Base-by-base conservation (phyloP, 2,797 vertebrate species). In the Hypotaenidia philippensis region DNA sequence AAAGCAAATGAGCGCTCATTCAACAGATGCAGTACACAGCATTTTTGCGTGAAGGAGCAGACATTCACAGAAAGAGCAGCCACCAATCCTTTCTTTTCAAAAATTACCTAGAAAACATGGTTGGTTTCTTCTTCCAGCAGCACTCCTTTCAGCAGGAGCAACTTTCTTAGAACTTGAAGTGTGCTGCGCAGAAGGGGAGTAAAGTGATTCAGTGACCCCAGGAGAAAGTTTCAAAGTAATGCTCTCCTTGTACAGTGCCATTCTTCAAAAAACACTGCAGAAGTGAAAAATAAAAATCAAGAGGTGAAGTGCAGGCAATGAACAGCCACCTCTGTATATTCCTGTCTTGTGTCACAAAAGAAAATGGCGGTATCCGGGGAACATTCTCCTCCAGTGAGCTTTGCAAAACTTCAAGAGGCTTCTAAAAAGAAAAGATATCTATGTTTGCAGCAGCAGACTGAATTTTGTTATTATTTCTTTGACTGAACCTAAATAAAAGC, bases 181-280 rank as follows among this genome's bases (percentile, higher is more conserved):
- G 52, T 10, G 32, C 66, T 77, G n/a, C 32, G 45, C 41, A 47
- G 74, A 32, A 88, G 17, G 41, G 20, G 26, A 70, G 41, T 53
- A 45, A 63, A 57, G 61, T 13, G 64, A 76, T 87, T 50, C 41
- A 5, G 53, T 34, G 64, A 55, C 47, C 80, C 50, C 9, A n/a
- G 53, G 75, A 74, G 49, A 31, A 74, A 71, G 56, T 80, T 93
- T 89, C 87, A 83, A 87, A 94, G 72, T 12, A 61, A 75, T 15
- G 31, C 17, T 89, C 81, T 70, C 60, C 53, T 70, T 78, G 29
- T 63, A 71, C 45, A 61, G 83, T 13, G 29, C 49, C 13, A 4
- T 34, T 66, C 80, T 70, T 94, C 89, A 94, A 87, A 96, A 76
- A 18, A 6, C 29, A 44, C 57, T 0, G 1, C 64, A 71, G 25